Base-by-base conservation (phyloP, 2,113 vertebrate genomes). In the Callipepla squamata region DNA sequence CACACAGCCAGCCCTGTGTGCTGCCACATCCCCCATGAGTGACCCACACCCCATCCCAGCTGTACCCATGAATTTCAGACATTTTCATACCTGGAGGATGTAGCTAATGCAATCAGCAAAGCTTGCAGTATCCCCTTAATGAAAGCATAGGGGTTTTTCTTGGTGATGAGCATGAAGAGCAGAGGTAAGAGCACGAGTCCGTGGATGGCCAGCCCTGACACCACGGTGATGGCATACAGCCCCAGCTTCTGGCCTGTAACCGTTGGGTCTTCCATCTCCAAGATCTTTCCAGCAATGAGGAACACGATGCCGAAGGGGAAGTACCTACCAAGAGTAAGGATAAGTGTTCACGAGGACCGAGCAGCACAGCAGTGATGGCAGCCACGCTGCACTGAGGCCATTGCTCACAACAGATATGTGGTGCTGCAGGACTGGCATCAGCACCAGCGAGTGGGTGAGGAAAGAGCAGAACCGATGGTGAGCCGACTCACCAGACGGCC, bases 281-380 rank as follows among this genome's bases (percentile, higher is more conserved):
- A 83, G 93, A 99, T 98, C 97, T 99, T 99, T 4, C 98, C 98
- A 8, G 98, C 98, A 13, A 99, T 98, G 81, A 99, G 97, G 91
- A 99, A 98, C 63, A 99, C 96, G 51, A 99, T 99, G 32, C 98
- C 98, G 10, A 99, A 98, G 10, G 98, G 98, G 76, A 99, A 99
- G 92, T 99, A 99, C 98, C 98, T 99, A 94, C 42, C 59, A 44
- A 70, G 30, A 65, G 38, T 4, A 62, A 76, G 20, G 61, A 48
- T 21, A 13, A 59, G 40, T 7, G 34, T 1, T 6, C 25, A 2
- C 14, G 59, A 63, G 59, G 34, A 7, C 42, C 25, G 42, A 76
- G 77, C 22, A 19, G 3, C 32, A 2, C 0, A 7, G 11, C 2
- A 40, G 75, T 30, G 16, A 3, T 6, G 14, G 15, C 55, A 20